phyloP scores from a whole-genome alignment of 1,140 invertebrate species.

The Apis mellifera region Amel_HAv3.1 CM009936.2:8509501-8510000 shows the following conservation, averaged over 20 bases:
- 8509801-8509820: slow-evolving; percentile 30
- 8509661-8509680: slow-evolving; percentile 64
- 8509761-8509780: slow-evolving; percentile 52
- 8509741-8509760: slow-evolving; percentile 68
- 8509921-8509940: slow-evolving; percentile 28
- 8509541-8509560: slow-evolving; percentile 25
- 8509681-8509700: slow-evolving; percentile 62
- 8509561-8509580: slow-evolving; percentile 66
- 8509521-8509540: slow-evolving; percentile 31
- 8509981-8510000: neutral
- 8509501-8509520: neutral
- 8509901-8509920: slow-evolving; percentile 58
- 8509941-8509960: slow-evolving; percentile 38
- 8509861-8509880: slow-evolving; percentile 56
- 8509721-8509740: slow-evolving; percentile 61
- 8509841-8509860: slow-evolving; percentile 39
- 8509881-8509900: slow-evolving; percentile 52
- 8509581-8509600: slow-evolving; percentile 53
- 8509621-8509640: slow-evolving; percentile 37
- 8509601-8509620: slow-evolving; percentile 59
- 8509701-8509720: slow-evolving; percentile 61
- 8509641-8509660: slow-evolving; percentile 54
- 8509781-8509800: slow-evolving; percentile 60
- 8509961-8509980: neutral
- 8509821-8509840: neutral